phyloP scores from a whole-genome alignment of 2,888 invertebrate genomes.

The Parnassius smintheus region DNA sequence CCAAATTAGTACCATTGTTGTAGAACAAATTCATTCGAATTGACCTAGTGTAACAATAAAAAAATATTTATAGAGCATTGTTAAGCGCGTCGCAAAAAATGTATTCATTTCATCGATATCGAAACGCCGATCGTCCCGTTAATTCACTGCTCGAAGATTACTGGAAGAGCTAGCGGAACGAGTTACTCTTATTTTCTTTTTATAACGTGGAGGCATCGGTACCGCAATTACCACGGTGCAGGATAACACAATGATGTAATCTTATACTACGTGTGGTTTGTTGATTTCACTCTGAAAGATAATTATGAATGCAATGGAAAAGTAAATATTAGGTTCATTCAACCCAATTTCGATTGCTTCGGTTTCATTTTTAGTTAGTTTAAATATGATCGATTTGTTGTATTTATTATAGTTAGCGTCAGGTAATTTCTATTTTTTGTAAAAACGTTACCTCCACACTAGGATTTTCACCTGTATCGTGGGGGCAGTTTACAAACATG shows the following conservation, averaged over 20 bases:
- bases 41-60: conserved; percentile 22
- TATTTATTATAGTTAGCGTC: too few species aligned
- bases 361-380: too few species aligned
- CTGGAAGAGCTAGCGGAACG: conserved; percentile 67
- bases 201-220: conserved; percentile 59
- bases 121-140: conserved; percentile 42
- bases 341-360: too few species aligned
- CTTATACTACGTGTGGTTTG: conserved; percentile 30
- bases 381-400: too few species aligned
- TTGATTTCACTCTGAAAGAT: not conserved
- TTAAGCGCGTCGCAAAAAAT: conserved; percentile 13
- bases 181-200: conserved; percentile 71
- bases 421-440: too few species aligned
- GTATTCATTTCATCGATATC: conserved; percentile 29
- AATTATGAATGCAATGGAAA: too few species aligned
- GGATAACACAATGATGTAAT: conserved; percentile 57
- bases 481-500: too few species aligned
- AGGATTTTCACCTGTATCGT: too few species aligned
- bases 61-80: conserved; percentile 9
- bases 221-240: conserved; percentile 60
- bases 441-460: too few species aligned
- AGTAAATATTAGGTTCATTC: too few species aligned
- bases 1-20: not conserved
- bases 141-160: conserved; percentile 54
- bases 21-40: conserved; percentile 3